phyloP scores from a whole-genome alignment of 2,113 vertebrate species.

The Apteryx mantelli region DNA sequence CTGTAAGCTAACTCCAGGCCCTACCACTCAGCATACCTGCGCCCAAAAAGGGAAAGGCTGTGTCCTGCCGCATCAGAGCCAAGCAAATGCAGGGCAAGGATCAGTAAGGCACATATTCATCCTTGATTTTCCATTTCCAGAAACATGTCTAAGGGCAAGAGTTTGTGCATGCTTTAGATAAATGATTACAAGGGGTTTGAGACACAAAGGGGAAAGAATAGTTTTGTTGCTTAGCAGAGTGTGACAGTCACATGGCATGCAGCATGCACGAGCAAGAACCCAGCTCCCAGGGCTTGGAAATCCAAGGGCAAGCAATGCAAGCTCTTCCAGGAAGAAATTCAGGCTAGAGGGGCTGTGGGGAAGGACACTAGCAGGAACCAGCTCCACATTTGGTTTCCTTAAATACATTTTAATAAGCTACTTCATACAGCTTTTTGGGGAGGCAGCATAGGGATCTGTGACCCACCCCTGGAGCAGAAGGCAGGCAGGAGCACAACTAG shows the following conservation, averaged over 20 bases:
- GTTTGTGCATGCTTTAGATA: background rate
- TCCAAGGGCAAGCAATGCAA: background rate
- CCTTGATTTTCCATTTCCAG: background rate
- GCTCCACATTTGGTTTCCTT: background rate
- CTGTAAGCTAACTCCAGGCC: background rate
- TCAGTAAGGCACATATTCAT: background rate
- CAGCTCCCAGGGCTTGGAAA: fast-evolving
- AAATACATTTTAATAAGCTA: background rate
- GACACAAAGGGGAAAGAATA: slow-evolving; percentile 38
- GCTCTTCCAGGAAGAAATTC: background rate
- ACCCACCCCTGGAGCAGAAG: background rate
- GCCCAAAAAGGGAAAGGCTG: background rate
- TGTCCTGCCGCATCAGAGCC: background rate
- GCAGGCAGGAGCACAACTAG: background rate
- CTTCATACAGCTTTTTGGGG: background rate
- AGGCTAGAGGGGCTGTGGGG: background rate
- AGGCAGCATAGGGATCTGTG: fast-evolving
- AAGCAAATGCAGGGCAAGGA: background rate
- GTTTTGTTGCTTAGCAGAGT: background rate
- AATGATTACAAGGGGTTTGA: slow-evolving; percentile 39
- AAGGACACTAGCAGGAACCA: background rate
- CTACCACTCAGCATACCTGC: background rate
- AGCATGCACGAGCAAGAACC: background rate
- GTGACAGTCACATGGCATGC: background rate
- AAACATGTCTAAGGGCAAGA: background rate